Evolutionary conservation across 2,113 vertebrate genomes (phyloP).

Genomic region (Sinocyclocheilus rhinocerous): DNA sequence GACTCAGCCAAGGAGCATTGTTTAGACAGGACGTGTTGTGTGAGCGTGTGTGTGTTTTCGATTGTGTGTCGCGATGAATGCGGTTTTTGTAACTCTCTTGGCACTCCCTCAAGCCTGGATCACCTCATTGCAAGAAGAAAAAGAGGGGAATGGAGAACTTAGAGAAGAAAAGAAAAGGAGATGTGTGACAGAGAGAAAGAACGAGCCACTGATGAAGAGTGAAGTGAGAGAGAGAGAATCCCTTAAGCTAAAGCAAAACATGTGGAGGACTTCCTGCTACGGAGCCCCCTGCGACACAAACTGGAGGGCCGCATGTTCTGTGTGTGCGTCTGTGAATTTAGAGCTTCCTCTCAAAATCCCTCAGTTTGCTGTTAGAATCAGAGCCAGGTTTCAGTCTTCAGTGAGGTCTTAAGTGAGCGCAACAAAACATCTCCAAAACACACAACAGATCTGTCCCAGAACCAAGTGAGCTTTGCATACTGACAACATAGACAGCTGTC

Average conservation of each 20-base stretch:
- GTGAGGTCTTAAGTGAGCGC: conserved; percentile 1
- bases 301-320: conserved; percentile 3
- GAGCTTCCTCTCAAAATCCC: conserved; percentile 38
- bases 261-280: conserved; percentile 28
- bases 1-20: conserved; percentile 67
- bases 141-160: background rate
- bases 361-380: conserved; percentile 44
- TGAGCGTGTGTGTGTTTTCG: conserved; percentile 55
- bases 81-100: conserved; percentile 61
- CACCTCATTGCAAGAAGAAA: conserved; percentile 49
- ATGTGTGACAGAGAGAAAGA: background rate
- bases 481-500: background rate
- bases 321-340: conserved; percentile 10
- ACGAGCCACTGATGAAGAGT: background rate
- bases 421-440: conserved; percentile 13
- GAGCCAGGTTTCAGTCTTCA: conserved; percentile 17
- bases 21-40: conserved; percentile 65
- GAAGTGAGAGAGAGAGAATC: conserved; percentile 5
- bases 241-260: conserved; percentile 25
- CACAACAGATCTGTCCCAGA: background rate
- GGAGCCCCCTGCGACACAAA: conserved; percentile 6
- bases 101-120: conserved; percentile 49
- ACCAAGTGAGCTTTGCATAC: background rate
- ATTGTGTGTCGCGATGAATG: conserved; percentile 49
- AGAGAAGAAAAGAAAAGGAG: conserved; percentile 4